Evolutionary conservation across 2,797 vertebrate genomes (phyloP).

Genomic region (Falco cherrug): DNA sequence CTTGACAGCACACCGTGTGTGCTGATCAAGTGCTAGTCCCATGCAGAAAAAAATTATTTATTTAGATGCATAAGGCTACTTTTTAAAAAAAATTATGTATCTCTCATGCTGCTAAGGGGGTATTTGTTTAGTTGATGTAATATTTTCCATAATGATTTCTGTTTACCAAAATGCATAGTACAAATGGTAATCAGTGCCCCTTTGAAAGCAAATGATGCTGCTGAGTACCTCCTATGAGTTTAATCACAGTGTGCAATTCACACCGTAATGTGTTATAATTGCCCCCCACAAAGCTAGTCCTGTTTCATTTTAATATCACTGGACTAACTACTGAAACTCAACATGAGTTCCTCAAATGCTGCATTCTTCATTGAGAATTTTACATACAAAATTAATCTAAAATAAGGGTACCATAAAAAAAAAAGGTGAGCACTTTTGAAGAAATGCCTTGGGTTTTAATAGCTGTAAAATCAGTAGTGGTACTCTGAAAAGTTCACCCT

Average conservation of each 20-base stretch:
- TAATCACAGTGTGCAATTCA: slow-evolving; percentile 78
- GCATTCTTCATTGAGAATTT: slow-evolving; percentile 48
- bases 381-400: slow-evolving; percentile 56
- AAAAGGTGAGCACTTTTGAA: slow-evolving; percentile 32
- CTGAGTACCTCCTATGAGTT: slow-evolving; percentile 76
- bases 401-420: slow-evolving; percentile 37
- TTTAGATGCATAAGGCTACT: slow-evolving; percentile 20
- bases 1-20: background rate
- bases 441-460: slow-evolving; percentile 34
- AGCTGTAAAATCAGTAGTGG: slow-evolving; percentile 59
- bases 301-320: slow-evolving; percentile 69
- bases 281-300: slow-evolving; percentile 73
- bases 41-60: slow-evolving; percentile 3
- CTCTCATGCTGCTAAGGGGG: slow-evolving; percentile 64
- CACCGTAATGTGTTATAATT: slow-evolving; percentile 76
- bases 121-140: slow-evolving; percentile 73
- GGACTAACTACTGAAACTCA: slow-evolving; percentile 70
- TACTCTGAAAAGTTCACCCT: slow-evolving; percentile 66
- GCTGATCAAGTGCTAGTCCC: slow-evolving; percentile 3
- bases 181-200: slow-evolving; percentile 77
- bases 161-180: slow-evolving; percentile 78
- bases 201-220: slow-evolving; percentile 73
- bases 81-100: background rate
- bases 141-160: slow-evolving; percentile 77
- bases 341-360: slow-evolving; percentile 47